Conservation (phyloP, 2,113 vertebrate genomes). For the Spermophilus dauricus region DNA sequence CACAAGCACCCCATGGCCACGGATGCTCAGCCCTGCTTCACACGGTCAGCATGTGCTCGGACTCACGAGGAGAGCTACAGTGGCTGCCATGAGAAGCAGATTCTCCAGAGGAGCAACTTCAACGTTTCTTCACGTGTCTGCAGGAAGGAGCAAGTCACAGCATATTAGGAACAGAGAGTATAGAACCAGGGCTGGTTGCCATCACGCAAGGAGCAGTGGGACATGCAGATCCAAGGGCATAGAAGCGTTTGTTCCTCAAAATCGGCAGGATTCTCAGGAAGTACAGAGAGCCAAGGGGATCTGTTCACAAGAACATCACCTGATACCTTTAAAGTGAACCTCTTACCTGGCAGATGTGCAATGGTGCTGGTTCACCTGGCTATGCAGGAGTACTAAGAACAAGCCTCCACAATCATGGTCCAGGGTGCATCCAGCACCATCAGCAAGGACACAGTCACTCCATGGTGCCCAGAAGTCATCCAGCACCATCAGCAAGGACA, state of each 20-base stretch:
- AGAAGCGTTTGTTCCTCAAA: constrained; percentile 93
- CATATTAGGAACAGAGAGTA: constrained; percentile 94
- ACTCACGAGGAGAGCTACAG: constrained; percentile 94
- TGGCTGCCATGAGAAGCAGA: constrained; percentile 95
- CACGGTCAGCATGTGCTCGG: constrained; percentile 91
- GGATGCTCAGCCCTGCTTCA: constrained; percentile 95
- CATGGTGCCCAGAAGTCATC: no score
- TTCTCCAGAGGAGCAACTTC: constrained; percentile 94
- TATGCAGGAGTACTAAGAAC: constrained; percentile 92
- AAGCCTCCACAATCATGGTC: constrained; percentile 93
- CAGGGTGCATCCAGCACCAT: constrained; percentile 91
- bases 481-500: constrained; percentile 88
- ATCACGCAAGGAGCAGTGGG: constrained; percentile 94
- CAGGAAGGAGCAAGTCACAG: constrained; percentile 94
- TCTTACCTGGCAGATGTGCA: constrained; percentile 94
- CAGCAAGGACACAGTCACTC: constrained; percentile 92
- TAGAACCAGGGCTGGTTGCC: constrained; percentile 93
- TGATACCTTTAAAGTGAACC: constrained; percentile 92
- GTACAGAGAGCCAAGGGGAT: constrained; percentile 93
- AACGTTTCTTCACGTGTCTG: constrained; percentile 92
- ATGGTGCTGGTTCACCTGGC: constrained; percentile 93
- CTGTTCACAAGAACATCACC: constrained; percentile 94
- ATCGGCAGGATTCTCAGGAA: constrained; percentile 92
- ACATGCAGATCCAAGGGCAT: constrained; percentile 93
- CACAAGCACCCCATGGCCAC: constrained; percentile 93